These are phyloP conservation scores for Meriones unguiculatus DNA, from an alignment of 2,113 vertebrate genomes.

Conservation along the genomic window DNA sequence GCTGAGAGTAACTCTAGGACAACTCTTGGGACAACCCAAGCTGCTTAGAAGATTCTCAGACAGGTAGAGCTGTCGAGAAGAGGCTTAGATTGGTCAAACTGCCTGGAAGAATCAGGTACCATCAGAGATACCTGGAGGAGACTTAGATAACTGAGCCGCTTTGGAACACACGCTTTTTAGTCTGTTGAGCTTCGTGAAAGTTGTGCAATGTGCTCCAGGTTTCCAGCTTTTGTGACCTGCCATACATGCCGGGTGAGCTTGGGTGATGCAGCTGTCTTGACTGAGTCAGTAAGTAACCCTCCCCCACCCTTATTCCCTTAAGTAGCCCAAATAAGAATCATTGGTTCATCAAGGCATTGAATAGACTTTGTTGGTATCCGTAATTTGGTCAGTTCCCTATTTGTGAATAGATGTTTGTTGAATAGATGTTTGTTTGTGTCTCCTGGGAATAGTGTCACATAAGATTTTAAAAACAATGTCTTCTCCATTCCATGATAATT, in stretches of 20 bases:
- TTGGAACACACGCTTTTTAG: not conserved
- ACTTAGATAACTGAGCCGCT: not conserved
- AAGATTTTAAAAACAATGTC: not conserved
- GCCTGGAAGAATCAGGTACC: not conserved
- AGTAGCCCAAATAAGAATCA: not conserved
- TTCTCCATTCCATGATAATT: not conserved
- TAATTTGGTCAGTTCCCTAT: not conserved
- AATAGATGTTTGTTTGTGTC: not conserved
- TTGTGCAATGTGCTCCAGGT: not conserved
- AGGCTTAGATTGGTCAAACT: not conserved
- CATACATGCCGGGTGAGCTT: not conserved
- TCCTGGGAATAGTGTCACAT: not conserved
- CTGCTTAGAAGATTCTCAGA: not conserved
- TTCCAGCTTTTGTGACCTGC: not conserved
- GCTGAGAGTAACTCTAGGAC: not conserved
- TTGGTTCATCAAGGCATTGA: not conserved
- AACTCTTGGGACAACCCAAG: not conserved
- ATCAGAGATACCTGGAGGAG: not conserved
- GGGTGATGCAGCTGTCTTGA: not conserved
- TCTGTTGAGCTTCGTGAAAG: not conserved
- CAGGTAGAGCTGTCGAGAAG: not conserved
- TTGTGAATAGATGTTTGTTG: not conserved
- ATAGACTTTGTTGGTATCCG: not conserved
- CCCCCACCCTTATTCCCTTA: not conserved
- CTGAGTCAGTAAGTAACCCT: not conserved